Evolutionary conservation across 1,140 invertebrate species (phyloP).

Genomic region (Drosophila pandora): DNA sequence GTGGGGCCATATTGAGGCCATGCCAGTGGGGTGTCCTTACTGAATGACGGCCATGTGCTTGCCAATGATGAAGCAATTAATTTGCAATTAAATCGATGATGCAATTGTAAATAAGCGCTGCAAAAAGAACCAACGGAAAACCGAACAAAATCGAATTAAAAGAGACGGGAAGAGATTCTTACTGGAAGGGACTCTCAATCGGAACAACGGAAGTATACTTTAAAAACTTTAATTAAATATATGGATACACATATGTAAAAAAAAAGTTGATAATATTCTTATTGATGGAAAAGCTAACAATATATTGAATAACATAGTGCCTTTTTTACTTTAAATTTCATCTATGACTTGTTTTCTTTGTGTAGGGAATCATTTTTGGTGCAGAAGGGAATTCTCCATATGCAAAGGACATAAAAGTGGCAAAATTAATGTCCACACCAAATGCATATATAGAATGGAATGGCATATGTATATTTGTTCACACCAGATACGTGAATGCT

Average conservation of each 20-base stretch:
- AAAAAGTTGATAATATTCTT: no score
- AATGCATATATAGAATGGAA: neutral
- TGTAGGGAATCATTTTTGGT: neutral
- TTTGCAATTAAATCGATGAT: slow-evolving; percentile 83
- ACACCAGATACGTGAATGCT: neutral
- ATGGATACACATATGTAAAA: neutral
- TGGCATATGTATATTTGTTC: neutral
- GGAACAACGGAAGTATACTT: neutral
- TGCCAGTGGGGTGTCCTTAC: slow-evolving; percentile 9
- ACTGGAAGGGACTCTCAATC: neutral
- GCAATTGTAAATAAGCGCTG: slow-evolving; percentile 73
- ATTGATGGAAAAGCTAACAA: no score
- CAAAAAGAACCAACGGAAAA: slow-evolving; percentile 51
- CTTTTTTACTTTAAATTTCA: neutral
- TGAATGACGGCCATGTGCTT: slow-evolving; percentile 52
- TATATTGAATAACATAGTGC: no score
- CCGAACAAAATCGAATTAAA: neutral
- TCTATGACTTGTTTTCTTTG: neutral
- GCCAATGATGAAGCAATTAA: slow-evolving; percentile 83
- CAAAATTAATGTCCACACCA: neutral
- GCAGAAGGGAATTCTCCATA: neutral
- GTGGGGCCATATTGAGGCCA: slow-evolving; percentile 55
- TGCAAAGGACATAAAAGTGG: neutral
- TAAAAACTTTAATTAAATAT: neutral
- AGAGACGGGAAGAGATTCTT: neutral